Percentiles rank a stretch among this genome's conserved stretches.
phyloP scores from a whole-genome alignment of 2,888 invertebrate species.

The Agrochola lota region DNA sequence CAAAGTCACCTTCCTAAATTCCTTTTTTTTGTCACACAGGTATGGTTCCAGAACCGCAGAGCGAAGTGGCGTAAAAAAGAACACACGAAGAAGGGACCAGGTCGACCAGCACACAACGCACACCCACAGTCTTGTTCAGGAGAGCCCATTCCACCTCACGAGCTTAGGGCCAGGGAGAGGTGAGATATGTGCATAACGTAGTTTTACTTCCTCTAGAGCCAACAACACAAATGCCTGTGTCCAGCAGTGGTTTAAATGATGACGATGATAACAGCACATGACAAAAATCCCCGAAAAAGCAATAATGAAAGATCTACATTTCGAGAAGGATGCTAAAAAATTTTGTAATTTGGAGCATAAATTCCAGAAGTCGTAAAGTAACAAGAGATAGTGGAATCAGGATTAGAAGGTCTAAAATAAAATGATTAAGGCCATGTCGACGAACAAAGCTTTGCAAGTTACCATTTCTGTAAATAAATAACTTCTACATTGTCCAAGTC shows the following conservation, averaged over 20 bases:
- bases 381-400: too few species aligned
- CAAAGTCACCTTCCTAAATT: background rate
- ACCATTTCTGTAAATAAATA: too few species aligned
- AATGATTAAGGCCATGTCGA: background rate
- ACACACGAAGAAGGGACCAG: slow-evolving; percentile 99
- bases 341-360: too few species aligned
- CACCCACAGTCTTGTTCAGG: slow-evolving; percentile 99
- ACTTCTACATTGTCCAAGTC: too few species aligned
- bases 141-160: slow-evolving; percentile 98
- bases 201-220: slow-evolving; percentile 24
- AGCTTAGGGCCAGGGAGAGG: slow-evolving; percentile 95
- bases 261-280: background rate
- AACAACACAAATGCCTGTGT: too few species aligned
- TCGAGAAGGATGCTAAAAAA: background rate
- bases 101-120: slow-evolving; percentile 99
- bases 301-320: background rate
- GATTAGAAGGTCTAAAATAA: background rate
- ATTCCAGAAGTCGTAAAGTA: too few species aligned
- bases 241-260: background rate
- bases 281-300: background rate
- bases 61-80: slow-evolving; percentile 99
- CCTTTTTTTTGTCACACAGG: slow-evolving; percentile 90
- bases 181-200: slow-evolving; percentile 86
- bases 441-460: background rate
- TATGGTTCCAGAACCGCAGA: slow-evolving; percentile 99